Conservation (phyloP, 2,113 vertebrate genomes). For the Halcyon malimbica region DNA sequence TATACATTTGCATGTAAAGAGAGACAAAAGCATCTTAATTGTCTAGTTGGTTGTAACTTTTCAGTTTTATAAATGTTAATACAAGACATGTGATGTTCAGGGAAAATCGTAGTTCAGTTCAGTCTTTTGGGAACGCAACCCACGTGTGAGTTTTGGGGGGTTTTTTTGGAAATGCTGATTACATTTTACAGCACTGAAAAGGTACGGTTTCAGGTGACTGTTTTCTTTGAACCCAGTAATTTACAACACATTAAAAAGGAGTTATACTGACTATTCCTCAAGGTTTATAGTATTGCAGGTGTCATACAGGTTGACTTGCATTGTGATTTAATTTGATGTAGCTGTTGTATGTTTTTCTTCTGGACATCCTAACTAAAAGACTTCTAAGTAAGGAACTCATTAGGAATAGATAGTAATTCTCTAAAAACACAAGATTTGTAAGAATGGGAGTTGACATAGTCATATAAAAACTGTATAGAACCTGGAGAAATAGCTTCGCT, state of each 20-base stretch:
- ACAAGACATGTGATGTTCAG: neutral
- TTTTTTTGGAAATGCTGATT: neutral
- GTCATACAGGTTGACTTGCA: neutral
- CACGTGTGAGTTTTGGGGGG: neutral
- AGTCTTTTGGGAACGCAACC: neutral
- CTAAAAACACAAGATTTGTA: neutral
- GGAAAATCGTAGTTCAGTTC: neutral
- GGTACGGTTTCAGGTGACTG: neutral
- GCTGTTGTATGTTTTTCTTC: neutral
- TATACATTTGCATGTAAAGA: neutral
- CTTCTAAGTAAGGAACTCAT: neutral
- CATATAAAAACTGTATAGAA: neutral
- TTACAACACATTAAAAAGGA: neutral
- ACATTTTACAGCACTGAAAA: neutral
- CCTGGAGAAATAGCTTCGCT: neutral
- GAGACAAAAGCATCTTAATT: neutral
- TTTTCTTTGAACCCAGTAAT: neutral
- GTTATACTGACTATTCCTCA: neutral
- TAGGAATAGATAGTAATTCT: neutral
- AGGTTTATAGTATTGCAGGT: neutral
- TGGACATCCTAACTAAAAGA: neutral
- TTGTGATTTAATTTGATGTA: neutral
- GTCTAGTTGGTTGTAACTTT: neutral
- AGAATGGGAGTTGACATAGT: neutral
- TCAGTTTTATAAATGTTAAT: neutral